Evolutionary conservation across 92 coral and sea anemone species (phyloP).

Genomic region (Zoanthus sociatus): DNA sequence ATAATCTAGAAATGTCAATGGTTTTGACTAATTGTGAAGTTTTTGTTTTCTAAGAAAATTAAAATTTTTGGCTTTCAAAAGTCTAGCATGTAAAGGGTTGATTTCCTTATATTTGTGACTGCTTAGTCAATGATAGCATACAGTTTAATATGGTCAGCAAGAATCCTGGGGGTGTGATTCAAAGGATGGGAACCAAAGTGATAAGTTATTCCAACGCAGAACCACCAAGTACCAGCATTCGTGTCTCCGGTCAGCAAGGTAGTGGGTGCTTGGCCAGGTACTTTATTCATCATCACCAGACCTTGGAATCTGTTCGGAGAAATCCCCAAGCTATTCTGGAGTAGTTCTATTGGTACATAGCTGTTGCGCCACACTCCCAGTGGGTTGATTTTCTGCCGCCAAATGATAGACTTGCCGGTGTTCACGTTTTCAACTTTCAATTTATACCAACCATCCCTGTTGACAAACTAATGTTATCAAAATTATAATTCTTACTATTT

Average conservation of each 20-base stretch:
- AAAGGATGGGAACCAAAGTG: constrained; percentile 18
- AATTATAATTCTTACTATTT: neutral
- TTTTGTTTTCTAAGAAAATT: no score
- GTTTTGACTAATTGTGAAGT: no score
- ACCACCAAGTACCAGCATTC: constrained; percentile 11
- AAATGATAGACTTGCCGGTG: constrained; percentile 12
- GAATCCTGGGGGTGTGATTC: neutral
- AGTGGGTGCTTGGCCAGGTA: neutral
- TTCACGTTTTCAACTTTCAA: constrained; percentile 12
- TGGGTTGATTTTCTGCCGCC: constrained; percentile 43
- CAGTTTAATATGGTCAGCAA: constrained; percentile 34
- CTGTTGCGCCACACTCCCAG: constrained; percentile 40
- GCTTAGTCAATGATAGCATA: constrained; percentile 32
- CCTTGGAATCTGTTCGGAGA: constrained; percentile 35
- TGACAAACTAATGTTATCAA: neutral
- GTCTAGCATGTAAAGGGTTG: no score
- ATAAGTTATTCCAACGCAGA: constrained; percentile 18
- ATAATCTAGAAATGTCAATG: no score
- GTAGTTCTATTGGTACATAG: constrained; percentile 25
- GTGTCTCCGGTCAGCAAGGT: constrained; percentile 35
- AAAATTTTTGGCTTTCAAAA: no score
- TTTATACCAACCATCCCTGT: constrained; percentile 41
- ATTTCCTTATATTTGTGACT: no score
- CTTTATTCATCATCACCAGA: constrained; percentile 2
- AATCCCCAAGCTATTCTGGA: constrained; percentile 28